A percentile compares a stretch with the other conserved stretches of the same genome.
Evolutionary conservation across 2,113 vertebrate species (phyloP).

Genomic region (Raja brachyura): DNA sequence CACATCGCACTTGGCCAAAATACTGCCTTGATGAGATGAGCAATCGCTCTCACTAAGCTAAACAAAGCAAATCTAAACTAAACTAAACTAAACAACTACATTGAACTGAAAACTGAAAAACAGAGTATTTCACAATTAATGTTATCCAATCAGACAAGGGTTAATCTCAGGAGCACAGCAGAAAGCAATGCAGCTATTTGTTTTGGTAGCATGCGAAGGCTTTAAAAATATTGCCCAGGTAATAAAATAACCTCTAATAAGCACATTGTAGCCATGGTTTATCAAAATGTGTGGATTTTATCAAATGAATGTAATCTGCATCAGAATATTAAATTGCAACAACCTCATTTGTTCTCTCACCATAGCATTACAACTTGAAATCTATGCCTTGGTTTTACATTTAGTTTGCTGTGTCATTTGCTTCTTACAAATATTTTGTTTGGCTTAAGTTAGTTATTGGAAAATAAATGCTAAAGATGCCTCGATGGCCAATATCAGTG

Average conservation of each 20-base stretch:
- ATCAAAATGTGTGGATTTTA: neutral
- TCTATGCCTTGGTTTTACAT: neutral
- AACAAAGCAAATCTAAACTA: too few species aligned
- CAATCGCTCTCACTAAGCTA: too few species aligned
- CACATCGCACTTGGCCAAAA: too few species aligned
- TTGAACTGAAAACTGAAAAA: neutral
- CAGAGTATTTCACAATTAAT: neutral
- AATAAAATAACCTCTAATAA: neutral
- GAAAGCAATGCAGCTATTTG: neutral
- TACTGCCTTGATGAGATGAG: too few species aligned
- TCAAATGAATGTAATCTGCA: neutral
- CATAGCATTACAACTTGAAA: neutral
- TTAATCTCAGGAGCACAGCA: neutral
- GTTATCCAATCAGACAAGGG: neutral
- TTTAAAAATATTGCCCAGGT: neutral
- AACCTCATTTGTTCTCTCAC: neutral
- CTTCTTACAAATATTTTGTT: conserved; percentile 24
- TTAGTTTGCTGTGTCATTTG: neutral
- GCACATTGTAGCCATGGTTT: neutral
- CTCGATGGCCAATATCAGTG: neutral
- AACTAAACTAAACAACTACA: too few species aligned
- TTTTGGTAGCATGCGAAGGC: neutral
- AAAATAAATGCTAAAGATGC: neutral
- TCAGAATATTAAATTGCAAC: neutral
- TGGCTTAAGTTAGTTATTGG: neutral